Evolutionary conservation across 2,797 vertebrate genomes (phyloP).

Genomic region (Tachyglossus aculeatus): DNA sequence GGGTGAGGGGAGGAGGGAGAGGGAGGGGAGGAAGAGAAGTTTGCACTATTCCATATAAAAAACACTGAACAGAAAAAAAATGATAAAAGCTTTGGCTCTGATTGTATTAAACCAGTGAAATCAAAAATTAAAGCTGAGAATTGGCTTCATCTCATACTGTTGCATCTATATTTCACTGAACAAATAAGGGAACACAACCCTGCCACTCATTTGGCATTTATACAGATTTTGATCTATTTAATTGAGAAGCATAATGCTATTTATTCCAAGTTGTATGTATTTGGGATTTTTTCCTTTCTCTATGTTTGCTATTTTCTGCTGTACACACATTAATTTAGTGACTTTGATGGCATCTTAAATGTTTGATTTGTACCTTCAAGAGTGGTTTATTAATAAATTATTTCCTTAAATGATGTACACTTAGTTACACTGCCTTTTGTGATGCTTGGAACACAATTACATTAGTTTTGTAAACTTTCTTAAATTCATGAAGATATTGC

Average conservation of each 20-base stretch:
- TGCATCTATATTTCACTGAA: too few species aligned
- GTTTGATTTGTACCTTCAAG: slow-evolving; percentile 32
- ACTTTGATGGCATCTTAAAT: slow-evolving; percentile 18
- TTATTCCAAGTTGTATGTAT: not conserved
- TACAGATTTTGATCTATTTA: not conserved
- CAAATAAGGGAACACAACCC: too few species aligned
- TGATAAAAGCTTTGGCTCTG: not conserved
- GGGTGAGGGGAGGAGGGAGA: not conserved
- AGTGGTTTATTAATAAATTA: slow-evolving; percentile 16
- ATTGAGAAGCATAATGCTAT: not conserved
- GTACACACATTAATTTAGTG: slow-evolving; percentile 12
- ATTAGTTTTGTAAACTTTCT: not conserved
- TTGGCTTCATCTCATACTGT: too few species aligned
- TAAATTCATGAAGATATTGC: not conserved
- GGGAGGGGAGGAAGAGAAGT: not conserved
- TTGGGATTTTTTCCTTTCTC: not conserved
- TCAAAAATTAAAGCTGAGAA: too few species aligned
- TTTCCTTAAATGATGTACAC: slow-evolving; percentile 2
- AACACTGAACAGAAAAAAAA: not conserved
- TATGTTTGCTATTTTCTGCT: not conserved
- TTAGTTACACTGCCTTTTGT: not conserved
- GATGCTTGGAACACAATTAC: not conserved
- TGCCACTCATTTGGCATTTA: too few species aligned
- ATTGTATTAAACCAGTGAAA: too few species aligned
- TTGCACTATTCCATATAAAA: not conserved